Evolutionary conservation across 2,113 vertebrate genomes (phyloP), one percentile per base, ranked within the genome.

Genomic region (Todiramphus saurophagus): DNA sequence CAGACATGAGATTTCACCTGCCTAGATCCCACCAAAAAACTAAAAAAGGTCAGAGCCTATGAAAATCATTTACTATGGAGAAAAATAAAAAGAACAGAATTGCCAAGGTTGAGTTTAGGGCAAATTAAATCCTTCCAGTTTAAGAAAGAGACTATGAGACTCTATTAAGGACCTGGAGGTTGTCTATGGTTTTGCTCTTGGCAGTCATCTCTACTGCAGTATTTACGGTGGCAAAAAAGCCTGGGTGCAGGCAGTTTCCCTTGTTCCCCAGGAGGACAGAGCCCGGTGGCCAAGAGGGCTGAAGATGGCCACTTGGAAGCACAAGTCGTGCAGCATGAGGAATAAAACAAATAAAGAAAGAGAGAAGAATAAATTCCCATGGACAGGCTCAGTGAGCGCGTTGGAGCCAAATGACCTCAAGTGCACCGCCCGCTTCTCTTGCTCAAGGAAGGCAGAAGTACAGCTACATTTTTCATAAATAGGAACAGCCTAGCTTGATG

Each of bases 381-480:
- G 93, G 93, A 93, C 90, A 83, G 74, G 90, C 90, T 92, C 39
- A 51, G 86, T 0, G 1, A 92, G 77, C 3, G 0, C 8, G 0
- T 16, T 10, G 55, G 90, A 94, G 89, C 92, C 90, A 93, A 79
- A 53, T 95, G 94, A 97, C 92, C 91, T 94, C 77, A 53, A 86
- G 96, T 78, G 93, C 94, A 64, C 85, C 1, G 8, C 86, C 77
- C 4, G 17, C 84, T 93, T 62, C 77, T 72, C 84, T 64, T 1
- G 21, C 86, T 79, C 1, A 10, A 31, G 25, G 76, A 91, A 84
- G 90, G 93, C 86, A 95, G 87, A 30, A 21, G 56, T 53, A 81
- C 93, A 96, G 91, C 95, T 96, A 95, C 96, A 78, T 97, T 96
- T 88, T 74, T 96, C 97, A 96, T 95, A 87, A 96, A 96, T 90